Percentiles rank a stretch among this genome's conserved stretches.
Evolutionary conservation across 1,140 invertebrate genomes (phyloP).

Genomic region (Cyrtorhinus lividipennis): DNA sequence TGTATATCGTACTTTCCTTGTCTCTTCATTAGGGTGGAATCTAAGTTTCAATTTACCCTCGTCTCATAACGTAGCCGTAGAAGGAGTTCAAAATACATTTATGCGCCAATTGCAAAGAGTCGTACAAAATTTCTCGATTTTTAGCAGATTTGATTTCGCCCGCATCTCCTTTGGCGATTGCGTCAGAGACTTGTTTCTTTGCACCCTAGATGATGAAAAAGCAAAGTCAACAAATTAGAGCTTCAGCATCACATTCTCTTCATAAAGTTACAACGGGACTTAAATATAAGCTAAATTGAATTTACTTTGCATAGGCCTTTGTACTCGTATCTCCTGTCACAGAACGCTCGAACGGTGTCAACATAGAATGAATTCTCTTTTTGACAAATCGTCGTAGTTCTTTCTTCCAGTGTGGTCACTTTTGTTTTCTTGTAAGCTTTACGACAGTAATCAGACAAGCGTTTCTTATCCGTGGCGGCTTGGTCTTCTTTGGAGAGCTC

Average conservation of each 20-base stretch:
- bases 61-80: slow-evolving; percentile 98
- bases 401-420: slow-evolving; percentile 70
- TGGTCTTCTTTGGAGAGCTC: slow-evolving; percentile 72
- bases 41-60: slow-evolving; percentile 69
- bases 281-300: too few relatives aligned
- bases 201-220: slow-evolving; percentile 40
- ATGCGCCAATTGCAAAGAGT: slow-evolving; percentile 93
- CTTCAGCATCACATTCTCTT: too few relatives aligned
- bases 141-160: slow-evolving; percentile 86
- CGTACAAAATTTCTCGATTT: slow-evolving; percentile 86
- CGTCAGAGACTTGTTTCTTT: slow-evolving; percentile 72
- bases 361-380: slow-evolving; percentile 99
- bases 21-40: too few relatives aligned
- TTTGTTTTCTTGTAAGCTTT: slow-evolving; percentile 91
- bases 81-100: slow-evolving; percentile 99
- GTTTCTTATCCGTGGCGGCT: slow-evolving; percentile 80
- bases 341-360: slow-evolving; percentile 91
- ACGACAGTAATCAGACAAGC: slow-evolving; percentile 82
- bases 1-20: too few relatives aligned
- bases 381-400: slow-evolving; percentile 83
- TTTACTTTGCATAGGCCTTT: slow-evolving; percentile 78
- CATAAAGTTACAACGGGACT: too few relatives aligned
- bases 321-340: slow-evolving; percentile 92
- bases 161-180: slow-evolving; percentile 71
- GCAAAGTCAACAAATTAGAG: background rate